A percentile compares a stretch with the other conserved stretches of the same genome.
phyloP scores from a whole-genome alignment of 2,888 invertebrate species.

The Nycteola revayana region DNA sequence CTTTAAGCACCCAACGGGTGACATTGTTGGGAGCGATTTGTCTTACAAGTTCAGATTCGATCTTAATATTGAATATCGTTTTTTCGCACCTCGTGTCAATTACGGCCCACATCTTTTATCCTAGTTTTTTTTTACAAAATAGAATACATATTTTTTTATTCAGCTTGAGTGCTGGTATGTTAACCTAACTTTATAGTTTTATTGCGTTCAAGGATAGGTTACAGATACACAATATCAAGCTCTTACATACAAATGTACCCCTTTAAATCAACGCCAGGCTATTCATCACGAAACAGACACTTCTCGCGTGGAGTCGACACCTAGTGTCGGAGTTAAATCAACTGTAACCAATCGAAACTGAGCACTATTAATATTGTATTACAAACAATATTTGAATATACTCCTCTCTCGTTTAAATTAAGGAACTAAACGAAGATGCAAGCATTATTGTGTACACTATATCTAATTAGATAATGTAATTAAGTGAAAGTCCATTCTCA shows the following conservation, averaged over 20 bases:
- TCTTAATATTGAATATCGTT: constrained; percentile 60
- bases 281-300: constrained; percentile 70
- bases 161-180: constrained; percentile 25
- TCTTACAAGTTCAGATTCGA: constrained; percentile 70
- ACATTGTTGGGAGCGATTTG: constrained; percentile 73
- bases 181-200: constrained; percentile 58
- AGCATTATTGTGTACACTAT: constrained; percentile 64
- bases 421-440: constrained; percentile 59
- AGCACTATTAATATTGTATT: constrained; percentile 33
- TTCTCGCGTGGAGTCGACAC: constrained; percentile 49
- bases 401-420: constrained; percentile 32
- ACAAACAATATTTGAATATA: constrained; percentile 27
- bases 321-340: constrained; percentile 13
- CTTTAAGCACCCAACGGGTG: constrained; percentile 66
- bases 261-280: constrained; percentile 66
- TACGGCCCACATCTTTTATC: constrained; percentile 34
- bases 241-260: constrained; percentile 60
- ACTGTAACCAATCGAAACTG: constrained; percentile 38
- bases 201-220: constrained; percentile 51
- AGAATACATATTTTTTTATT: constrained; percentile 19
- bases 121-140: constrained; percentile 11
- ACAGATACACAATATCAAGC: constrained; percentile 55
- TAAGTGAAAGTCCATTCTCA: constrained; percentile 59
- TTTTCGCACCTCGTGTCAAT: constrained; percentile 68
- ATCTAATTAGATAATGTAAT: constrained; percentile 77